Conservation (phyloP, 2,113 vertebrate species). For the cat (Felis catus) region F.catus_Fca126_mat1.0 CM031423.1:47796501-47797000, state of each 20-base stretch:
- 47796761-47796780: not conserved
- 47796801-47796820: not conserved
- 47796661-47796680: not conserved
- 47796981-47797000: not conserved
- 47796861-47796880: not conserved
- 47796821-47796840: too few species aligned
- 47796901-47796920: not conserved
- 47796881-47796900: not conserved
- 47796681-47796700: not conserved
- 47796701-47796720: not conserved
- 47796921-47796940: not conserved
- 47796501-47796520: not conserved
- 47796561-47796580: slow-evolving; percentile 44
- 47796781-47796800: not conserved
- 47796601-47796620: not conserved
- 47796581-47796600: not conserved
- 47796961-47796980: not conserved
- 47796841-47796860: too few species aligned
- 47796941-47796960: not conserved
- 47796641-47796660: not conserved
- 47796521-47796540: not conserved
- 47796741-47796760: not conserved
- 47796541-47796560: not conserved
- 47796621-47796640: not conserved
- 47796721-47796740: not conserved